These are phyloP conservation scores for Tromatobia lineatoria DNA, from an alignment of 2,888 invertebrate species.

Conservation along the genomic window DNA sequence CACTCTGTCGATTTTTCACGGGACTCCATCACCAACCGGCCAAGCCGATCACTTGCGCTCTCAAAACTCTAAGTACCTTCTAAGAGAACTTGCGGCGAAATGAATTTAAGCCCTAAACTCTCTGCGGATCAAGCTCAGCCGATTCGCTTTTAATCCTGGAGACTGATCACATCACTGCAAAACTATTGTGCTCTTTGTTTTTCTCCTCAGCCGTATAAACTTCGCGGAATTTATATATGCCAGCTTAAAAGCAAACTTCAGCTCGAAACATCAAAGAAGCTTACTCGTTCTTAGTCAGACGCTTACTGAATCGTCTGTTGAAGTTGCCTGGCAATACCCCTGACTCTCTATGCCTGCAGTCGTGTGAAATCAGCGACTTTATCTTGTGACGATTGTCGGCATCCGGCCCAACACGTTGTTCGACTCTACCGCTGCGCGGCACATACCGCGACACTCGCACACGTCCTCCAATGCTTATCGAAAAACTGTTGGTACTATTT, in stretches of 20 bases:
- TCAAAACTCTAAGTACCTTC: conserved; percentile 18
- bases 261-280: conserved; percentile 14
- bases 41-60: not conserved
- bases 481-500: conserved; percentile 12
- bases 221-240: not conserved
- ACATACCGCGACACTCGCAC: conserved; percentile 23
- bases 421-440: not conserved
- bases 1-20: conserved; percentile 87
- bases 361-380: conserved; percentile 62
- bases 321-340: not conserved
- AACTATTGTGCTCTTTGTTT: not conserved
- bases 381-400: conserved; percentile 59
- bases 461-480: conserved; percentile 42
- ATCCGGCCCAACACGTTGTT: conserved; percentile 61
- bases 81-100: conserved; percentile 15
- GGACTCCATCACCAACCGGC: conserved; percentile 79
- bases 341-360: not conserved
- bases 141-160: conserved; percentile 33
- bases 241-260: conserved; percentile 8
- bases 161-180: conserved; percentile 12
- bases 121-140: conserved; percentile 14
- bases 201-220: not conserved
- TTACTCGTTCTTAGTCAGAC: conserved; percentile 36
- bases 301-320: conserved; percentile 26
- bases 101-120: conserved; percentile 4